phyloP scores from a whole-genome alignment of 2,888 invertebrate genomes.

The Metalampra italica region DNA sequence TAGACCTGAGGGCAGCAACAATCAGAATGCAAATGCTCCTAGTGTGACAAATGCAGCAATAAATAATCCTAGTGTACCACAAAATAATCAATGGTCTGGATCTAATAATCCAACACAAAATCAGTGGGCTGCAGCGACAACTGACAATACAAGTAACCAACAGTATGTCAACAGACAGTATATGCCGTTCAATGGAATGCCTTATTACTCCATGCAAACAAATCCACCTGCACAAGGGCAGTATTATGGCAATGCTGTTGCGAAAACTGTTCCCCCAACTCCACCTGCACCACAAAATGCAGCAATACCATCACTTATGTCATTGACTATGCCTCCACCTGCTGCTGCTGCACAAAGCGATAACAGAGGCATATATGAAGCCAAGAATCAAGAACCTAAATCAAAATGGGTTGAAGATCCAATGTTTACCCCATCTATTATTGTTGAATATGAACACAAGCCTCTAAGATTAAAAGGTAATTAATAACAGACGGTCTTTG shows the following conservation, averaged over 20 bases:
- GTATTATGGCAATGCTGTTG: conserved; percentile 34
- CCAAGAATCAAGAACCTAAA: conserved; percentile 20
- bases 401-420: conserved; percentile 65
- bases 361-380: conserved; percentile 9
- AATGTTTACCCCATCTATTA: conserved; percentile 75
- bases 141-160: too few relatives aligned
- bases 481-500: conserved; percentile 14
- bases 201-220: conserved; percentile 24
- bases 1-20: conserved; percentile 7
- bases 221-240: conserved; percentile 33
- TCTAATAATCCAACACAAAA: too few relatives aligned
- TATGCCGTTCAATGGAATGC: conserved; percentile 25
- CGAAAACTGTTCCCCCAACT: conserved; percentile 26
- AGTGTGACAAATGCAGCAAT: not conserved
- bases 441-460: conserved; percentile 86
- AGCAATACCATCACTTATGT: conserved; percentile 12
- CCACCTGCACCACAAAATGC: not conserved
- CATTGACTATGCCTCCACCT: conserved; percentile 26
- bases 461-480: conserved; percentile 76
- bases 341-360: conserved; percentile 29
- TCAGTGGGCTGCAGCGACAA: too few relatives aligned
- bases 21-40: conserved; percentile 5
- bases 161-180: conserved; percentile 27
- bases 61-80: not conserved
- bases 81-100: conserved; percentile 32